These are phyloP conservation scores for Lamproptera curius DNA, from an alignment of 2,888 invertebrate species.

Conservation along the genomic window DNA sequence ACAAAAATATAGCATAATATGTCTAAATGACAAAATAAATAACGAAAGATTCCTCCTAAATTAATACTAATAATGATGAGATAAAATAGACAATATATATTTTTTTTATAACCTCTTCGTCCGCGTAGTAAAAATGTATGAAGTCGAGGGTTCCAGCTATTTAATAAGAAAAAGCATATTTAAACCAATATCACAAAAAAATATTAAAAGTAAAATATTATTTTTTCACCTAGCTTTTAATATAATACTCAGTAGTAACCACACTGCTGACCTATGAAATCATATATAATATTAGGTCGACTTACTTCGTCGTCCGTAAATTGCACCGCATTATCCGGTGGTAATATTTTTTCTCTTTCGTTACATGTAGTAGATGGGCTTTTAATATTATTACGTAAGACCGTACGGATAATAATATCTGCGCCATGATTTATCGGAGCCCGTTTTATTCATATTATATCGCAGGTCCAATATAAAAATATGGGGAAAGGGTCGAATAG, in stretches of 20 bases:
- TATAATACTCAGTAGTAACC: too few relatives aligned
- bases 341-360: slow-evolving; percentile 10
- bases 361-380: slow-evolving; percentile 14
- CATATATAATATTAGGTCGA: not conserved
- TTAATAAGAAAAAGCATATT: not conserved
- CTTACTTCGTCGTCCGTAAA: too few relatives aligned
- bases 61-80: too few relatives aligned
- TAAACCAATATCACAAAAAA: not conserved
- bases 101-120: too few relatives aligned
- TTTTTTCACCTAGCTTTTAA: too few relatives aligned
- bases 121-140: too few relatives aligned
- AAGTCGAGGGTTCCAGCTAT: too few relatives aligned
- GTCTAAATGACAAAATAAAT: too few relatives aligned
- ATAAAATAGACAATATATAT: too few relatives aligned
- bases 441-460: not conserved
- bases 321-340: slow-evolving; percentile 11
- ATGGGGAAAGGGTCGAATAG: not conserved
- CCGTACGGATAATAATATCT: slow-evolving; percentile 8
- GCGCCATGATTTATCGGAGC: slow-evolving; percentile 2
- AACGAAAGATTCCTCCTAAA: too few relatives aligned
- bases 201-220: not conserved
- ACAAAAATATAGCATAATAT: too few relatives aligned
- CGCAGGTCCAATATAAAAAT: not conserved
- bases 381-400: slow-evolving; percentile 16
- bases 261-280: not conserved